Conservation (phyloP, 2,797 vertebrate species). For the Mormyrops boulengeri region DNA sequence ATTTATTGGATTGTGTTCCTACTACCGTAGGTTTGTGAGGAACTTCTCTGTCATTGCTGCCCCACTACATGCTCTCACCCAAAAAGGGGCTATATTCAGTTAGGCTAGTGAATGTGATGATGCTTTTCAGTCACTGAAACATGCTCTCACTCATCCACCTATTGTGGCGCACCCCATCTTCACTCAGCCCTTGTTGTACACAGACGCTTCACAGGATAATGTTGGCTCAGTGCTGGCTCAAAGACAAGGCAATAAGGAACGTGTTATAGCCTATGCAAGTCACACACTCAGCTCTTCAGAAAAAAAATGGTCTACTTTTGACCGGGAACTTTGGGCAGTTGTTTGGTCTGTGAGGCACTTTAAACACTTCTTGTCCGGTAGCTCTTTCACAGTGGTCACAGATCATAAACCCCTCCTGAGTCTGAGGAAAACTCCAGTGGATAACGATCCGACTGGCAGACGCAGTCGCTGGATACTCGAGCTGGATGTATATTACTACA, state of each 20-base stretch:
- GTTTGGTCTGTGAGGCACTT: too few species aligned
- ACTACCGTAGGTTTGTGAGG: constrained; percentile 25
- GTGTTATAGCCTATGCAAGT: neutral
- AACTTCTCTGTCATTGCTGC: constrained; percentile 14
- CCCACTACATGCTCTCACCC: constrained; percentile 19
- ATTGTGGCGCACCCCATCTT: constrained; percentile 22
- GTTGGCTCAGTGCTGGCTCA: constrained; percentile 21
- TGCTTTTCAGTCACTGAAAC: constrained; percentile 14
- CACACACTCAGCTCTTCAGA: too few species aligned
- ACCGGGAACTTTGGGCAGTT: too few species aligned
- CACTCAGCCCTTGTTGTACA: constrained; percentile 16
- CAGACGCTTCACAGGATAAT: neutral
- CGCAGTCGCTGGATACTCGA: too few species aligned
- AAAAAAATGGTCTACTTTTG: too few species aligned
- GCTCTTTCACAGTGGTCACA: too few species aligned
- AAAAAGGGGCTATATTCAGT: constrained; percentile 16
- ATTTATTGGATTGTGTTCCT: constrained; percentile 24
- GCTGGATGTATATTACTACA: too few species aligned
- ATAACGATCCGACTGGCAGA: too few species aligned
- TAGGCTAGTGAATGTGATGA: constrained; percentile 11
- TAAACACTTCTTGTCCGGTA: neutral
- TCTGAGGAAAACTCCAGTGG: too few species aligned
- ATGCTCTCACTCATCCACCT: constrained; percentile 6
- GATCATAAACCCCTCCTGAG: too few species aligned
- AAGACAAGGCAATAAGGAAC: neutral